Evolutionary conservation across 2,888 invertebrate species (phyloP).

Genomic region (Calameuta filiformis): DNA sequence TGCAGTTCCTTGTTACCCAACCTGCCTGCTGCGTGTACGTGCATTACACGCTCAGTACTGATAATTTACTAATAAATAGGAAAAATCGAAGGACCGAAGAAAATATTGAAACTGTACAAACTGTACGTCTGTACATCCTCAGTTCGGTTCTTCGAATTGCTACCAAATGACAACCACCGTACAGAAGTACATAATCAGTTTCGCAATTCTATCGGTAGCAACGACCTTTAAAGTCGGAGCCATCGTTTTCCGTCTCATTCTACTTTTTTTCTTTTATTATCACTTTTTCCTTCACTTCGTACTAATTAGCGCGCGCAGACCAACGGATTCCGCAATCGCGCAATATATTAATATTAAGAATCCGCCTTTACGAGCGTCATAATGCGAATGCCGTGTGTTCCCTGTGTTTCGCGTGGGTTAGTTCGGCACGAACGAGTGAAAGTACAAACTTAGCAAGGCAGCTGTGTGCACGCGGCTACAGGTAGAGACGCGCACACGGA

Average conservation of each 20-base stretch:
- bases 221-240: neutral
- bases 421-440: slow-evolving; percentile 18
- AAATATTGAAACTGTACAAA: neutral
- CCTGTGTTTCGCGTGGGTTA: neutral
- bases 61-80: neutral
- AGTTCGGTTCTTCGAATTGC: too few species aligned
- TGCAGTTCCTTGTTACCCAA: slow-evolving; percentile 1
- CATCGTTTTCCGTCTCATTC: neutral
- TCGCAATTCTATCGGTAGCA: neutral
- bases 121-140: neutral
- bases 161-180: too few species aligned
- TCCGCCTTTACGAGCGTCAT: neutral
- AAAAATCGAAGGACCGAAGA: neutral
- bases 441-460: slow-evolving; percentile 12
- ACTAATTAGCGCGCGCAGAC: neutral
- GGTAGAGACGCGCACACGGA: neutral
- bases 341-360: neutral
- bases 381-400: neutral
- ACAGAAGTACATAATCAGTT: neutral
- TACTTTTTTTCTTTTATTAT: neutral
- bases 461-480: neutral
- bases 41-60: neutral
- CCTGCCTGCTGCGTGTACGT: neutral
- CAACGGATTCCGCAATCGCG: neutral
- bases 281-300: neutral